Conservation (phyloP, 1,140 invertebrate species). For the Drosophila tropicalis region DNA sequence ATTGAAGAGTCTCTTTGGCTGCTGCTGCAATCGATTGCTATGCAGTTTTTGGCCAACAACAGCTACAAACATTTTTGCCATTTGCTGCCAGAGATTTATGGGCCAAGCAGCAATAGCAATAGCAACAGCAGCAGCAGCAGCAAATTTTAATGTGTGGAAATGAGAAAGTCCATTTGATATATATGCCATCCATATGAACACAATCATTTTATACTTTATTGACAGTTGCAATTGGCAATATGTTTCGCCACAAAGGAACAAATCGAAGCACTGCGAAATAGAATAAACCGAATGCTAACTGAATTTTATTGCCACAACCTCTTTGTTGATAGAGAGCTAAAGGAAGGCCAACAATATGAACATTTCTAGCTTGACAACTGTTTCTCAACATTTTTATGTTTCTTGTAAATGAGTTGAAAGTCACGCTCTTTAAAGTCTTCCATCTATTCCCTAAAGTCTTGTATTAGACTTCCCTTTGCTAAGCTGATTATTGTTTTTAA, state of each 20-base stretch:
- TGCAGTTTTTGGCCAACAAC: constrained; percentile 67
- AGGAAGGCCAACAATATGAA: not conserved
- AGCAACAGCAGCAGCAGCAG: constrained; percentile 41
- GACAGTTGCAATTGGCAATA: constrained; percentile 59
- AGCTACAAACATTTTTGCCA: constrained; percentile 68
- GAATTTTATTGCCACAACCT: constrained; percentile 4
- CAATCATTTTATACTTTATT: constrained; percentile 43
- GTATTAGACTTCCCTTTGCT: too few species aligned
- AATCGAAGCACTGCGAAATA: constrained; percentile 11
- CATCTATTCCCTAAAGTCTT: too few species aligned
- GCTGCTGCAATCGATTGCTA: constrained; percentile 40
- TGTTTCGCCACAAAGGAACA: constrained; percentile 13
- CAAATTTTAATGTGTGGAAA: constrained; percentile 75
- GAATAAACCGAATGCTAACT: constrained; percentile 8
- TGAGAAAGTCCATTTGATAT: constrained; percentile 68
- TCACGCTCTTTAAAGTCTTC: too few species aligned
- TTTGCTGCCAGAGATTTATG: constrained; percentile 66
- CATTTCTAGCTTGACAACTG: too few species aligned
- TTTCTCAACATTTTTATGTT: too few species aligned
- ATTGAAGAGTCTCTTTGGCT: constrained; percentile 10
- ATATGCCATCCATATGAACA: constrained; percentile 47
- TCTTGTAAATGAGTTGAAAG: too few species aligned
- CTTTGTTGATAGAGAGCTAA: not conserved
- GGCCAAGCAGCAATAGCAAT: constrained; percentile 21
- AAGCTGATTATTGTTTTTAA: too few species aligned